Base-by-base conservation (phyloP, 1,140 invertebrate genomes). In the Nephila pilipes region DNA sequence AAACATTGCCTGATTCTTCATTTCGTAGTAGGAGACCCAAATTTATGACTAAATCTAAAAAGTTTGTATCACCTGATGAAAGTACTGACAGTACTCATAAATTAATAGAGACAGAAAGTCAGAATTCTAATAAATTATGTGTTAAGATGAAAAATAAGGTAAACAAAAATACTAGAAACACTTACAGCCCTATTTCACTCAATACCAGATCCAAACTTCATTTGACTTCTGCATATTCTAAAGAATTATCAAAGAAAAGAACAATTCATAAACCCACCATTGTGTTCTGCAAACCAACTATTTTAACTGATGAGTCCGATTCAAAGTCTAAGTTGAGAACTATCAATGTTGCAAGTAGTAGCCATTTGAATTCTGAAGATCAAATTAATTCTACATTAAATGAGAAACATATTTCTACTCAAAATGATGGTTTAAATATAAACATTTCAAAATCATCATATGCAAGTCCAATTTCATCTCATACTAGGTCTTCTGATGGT, bases 141-240 rank as follows among this genome's bases (percentile, higher is more conserved):
- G 55, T 57, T 12, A n/a, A 10, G 54, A 57, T 55, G 4, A 54
- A 83, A 25, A 25, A 46, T 10, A 83, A 57, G 8, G 8, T 10
- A 36, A 54, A 16, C 22, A 81, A 8, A 29, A 83, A 83, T n/a
- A 10, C n/a, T 54, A 46, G 22, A 87, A 87, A 60, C 18, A 38
- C 25, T 20, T n/a, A 60, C 22, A 60, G 85, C 57, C 57, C 85
- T 36, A 87, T 87, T 60, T 87, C 85, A 18, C 32, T 87, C 25
- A 87, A 87, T 18, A 87, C 85, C 60, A 32, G 85, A 58, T 87
- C 85, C 22, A 81, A 81, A 29, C 85, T 60, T 36, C 57, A 60
- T 32, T 87, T 32, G 5, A 16, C 22, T 8, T 83, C 46, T 16
- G 20, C 5, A 55, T 25, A 57, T 87, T 8, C 85, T 29, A 57